Evolutionary conservation across 2,113 vertebrate genomes (phyloP).

Genomic region (Prionailurus bengalensis): DNA sequence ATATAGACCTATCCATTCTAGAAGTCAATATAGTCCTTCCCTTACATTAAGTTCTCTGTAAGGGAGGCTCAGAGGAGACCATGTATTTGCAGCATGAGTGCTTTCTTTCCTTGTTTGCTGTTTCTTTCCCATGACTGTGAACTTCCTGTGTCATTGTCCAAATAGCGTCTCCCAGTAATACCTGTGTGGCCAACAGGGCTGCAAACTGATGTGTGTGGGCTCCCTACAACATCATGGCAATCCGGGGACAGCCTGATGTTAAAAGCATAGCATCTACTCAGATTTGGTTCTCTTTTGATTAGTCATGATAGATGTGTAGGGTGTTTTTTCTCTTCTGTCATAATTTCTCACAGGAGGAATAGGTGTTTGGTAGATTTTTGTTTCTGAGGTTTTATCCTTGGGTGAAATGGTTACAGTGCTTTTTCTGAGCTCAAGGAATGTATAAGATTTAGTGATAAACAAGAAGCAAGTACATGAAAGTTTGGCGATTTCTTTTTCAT

Average conservation of each 20-base stretch:
- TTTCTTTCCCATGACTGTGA: neutral
- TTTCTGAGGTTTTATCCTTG: neutral
- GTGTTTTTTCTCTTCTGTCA: neutral
- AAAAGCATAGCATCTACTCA: neutral
- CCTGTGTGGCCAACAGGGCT: neutral
- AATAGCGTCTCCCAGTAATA: neutral
- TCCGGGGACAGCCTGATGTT: neutral
- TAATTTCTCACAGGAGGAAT: slow-evolving; percentile 12
- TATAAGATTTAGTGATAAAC: slow-evolving; percentile 39
- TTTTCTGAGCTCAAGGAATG: slow-evolving; percentile 39
- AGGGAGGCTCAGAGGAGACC: neutral
- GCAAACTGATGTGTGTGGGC: fast-evolving
- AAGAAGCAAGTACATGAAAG: slow-evolving; percentile 15
- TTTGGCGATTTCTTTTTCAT: neutral
- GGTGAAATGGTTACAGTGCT: neutral
- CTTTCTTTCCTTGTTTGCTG: neutral
- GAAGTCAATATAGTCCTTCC: neutral
- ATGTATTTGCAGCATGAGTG: neutral
- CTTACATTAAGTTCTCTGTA: neutral
- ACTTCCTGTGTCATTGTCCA: neutral
- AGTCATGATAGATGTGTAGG: neutral
- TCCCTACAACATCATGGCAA: too few species aligned
- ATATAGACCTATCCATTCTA: neutral
- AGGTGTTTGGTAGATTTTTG: slow-evolving; percentile 30
- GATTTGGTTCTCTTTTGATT: neutral